Evolutionary conservation across 1,140 invertebrate species (phyloP), one percentile per base, ranked within the genome.

Genomic region (Papilio helenus): DNA sequence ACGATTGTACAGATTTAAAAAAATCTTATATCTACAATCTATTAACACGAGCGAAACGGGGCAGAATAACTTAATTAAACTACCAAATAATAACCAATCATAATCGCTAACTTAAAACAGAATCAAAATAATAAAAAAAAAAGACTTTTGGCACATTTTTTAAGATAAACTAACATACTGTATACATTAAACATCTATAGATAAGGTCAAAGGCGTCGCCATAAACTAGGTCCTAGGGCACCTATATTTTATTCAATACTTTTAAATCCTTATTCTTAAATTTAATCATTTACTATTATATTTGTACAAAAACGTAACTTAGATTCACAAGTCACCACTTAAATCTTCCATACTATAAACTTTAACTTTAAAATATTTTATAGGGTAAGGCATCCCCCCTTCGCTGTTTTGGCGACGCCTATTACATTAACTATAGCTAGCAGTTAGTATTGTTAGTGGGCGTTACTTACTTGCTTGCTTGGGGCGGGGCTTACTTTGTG

Each of bases 401-500:
- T n/a, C n/a, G n/a, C n/a, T 8, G 34, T 39, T 39, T 7, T 39
- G 8, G 34, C 34, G 34, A 39, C 34, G 34, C 7, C 44, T 73
- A 44, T 29, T 39, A 46, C n/a, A 42, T 51, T 20, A 71, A 79
- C 44, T 58, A 42, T 68, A 39, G 51, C 20, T 55, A 73, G 76
- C 58, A 80, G 68, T 94, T 94, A 93, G 92, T 94, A 79, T 20
- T 90, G 93, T 94, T 94, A 93, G 89, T 90, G 81, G 72, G 82
- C 81, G 18, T 55, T 55, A 94, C 93, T 94, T 94, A 94, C 93
- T 93, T 94, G 93, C 87, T 84, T 49, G 49, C 82, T 79, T 76
- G 78, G 79, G 82, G 88, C 91, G 85, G 91, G 92, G 92, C 93
- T 94, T 94, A 95, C 94, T 94, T 95, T 95, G 82, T 94, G 93